Conservation (phyloP, 2,888 invertebrate species). For the Acleris emargana region DNA sequence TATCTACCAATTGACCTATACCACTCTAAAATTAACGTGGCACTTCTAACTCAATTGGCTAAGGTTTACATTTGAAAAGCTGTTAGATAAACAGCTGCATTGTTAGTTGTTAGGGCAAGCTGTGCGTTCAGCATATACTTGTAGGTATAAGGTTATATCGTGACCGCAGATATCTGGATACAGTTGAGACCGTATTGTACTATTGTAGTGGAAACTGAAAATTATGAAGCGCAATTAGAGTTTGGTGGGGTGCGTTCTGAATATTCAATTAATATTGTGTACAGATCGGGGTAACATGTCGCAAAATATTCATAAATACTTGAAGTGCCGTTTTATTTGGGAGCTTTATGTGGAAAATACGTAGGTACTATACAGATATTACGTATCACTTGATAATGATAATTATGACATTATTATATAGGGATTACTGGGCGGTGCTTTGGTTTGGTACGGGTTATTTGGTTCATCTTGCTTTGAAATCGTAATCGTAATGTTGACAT, state of each 20-base stretch:
- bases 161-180: constrained; percentile 33
- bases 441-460: too few species aligned
- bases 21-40: not conserved
- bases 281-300: not conserved
- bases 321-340: too few species aligned
- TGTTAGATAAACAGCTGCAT: not conserved
- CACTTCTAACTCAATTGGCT: not conserved
- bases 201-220: constrained; percentile 27
- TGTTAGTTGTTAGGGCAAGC: constrained; percentile 12
- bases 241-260: constrained; percentile 11
- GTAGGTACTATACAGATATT: too few species aligned
- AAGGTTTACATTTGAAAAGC: constrained; percentile 3
- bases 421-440: too few species aligned
- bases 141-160: constrained; percentile 10
- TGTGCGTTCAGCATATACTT: constrained; percentile 1
- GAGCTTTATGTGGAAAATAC: too few species aligned
- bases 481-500: too few species aligned
- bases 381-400: too few species aligned
- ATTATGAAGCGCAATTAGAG: constrained; percentile 32
- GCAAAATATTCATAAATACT: too few species aligned
- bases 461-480: too few species aligned
- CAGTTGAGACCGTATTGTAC: constrained; percentile 18
- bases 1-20: constrained; percentile 8
- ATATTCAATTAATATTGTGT: not conserved
- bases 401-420: too few species aligned